Base-by-base conservation (phyloP, 2,888 invertebrate species). In the Sinohyriopsis cumingii region DNA sequence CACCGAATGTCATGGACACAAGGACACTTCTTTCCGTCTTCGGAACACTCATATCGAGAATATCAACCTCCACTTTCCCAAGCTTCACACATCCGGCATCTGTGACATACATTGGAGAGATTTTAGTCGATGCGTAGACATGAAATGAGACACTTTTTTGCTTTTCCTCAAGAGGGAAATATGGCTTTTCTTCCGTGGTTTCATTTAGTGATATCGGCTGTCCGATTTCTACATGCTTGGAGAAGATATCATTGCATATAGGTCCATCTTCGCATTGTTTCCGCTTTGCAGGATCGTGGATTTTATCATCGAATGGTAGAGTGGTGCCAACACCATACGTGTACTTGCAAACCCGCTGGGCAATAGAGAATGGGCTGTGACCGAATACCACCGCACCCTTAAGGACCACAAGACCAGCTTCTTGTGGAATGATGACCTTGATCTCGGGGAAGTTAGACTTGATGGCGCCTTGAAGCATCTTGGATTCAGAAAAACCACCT, bases 401-500 rank as follows among this genome's bases (percentile, higher is more conserved):
- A 1, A 75, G 54, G 12, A 75, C 72, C 6, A 70, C 68, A 5
- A 76, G 61, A 19, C 72, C 73, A 55, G 73, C 71, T 20, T 76
- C 73, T 20, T 59, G 59, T 3, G 76, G 76, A 59, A 71, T 69
- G n/a, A 73, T 65, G 1, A 76, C 63, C 24, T 56, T 55, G 57
- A 71, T 54, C n/a, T 63, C n/a, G 20, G 65, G 70, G 55, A 76
- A 76, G 1, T 45, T 59, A 28, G 63, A 59, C 53, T 59, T 65
- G 3, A 76, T 62, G 18, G 57, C 66, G 7, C 56, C 19, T 55
- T 76, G 73, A 19, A 76, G 28, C 15, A 71, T 59, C 1, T 64
- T 71, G 2, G 71, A 76, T 54, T 76, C 76, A 5, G 76, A 71
- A 59, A 76, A 76, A 5, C 76, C 76, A 18, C 76, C 76, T 3